A percentile compares a stretch with the other conserved stretches of the same genome.
These are phyloP conservation scores for Scatophagus argus DNA, from an alignment of 2,113 vertebrate species.

Conservation along the genomic window DNA sequence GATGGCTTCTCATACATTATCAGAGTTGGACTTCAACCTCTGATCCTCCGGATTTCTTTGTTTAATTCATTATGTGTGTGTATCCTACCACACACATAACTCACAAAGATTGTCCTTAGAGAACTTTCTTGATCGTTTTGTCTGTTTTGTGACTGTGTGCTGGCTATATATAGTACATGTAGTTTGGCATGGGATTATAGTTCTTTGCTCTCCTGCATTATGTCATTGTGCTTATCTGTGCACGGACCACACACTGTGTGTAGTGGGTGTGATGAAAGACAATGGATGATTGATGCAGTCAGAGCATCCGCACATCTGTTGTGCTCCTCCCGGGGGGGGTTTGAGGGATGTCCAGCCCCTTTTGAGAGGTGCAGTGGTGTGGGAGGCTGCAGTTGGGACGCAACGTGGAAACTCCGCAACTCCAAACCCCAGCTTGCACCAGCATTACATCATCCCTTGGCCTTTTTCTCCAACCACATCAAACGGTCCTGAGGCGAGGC, in stretches of 20 bases:
- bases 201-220: conserved; percentile 47
- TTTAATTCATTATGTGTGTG: conserved; percentile 3
- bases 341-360: conserved; percentile 70
- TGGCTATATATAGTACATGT: conserved; percentile 9
- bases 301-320: conserved; percentile 77
- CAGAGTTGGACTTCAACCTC: neutral
- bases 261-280: conserved; percentile 66
- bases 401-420: conserved; percentile 60
- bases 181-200: conserved; percentile 32
- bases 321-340: conserved; percentile 65
- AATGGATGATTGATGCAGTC: conserved; percentile 73
- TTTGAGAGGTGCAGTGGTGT: conserved; percentile 65
- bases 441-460: conserved; percentile 75
- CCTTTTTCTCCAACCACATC: conserved; percentile 71
- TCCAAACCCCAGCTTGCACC: conserved; percentile 67
- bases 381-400: conserved; percentile 69
- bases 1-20: neutral
- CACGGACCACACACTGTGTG: conserved; percentile 70
- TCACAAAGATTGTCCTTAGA: neutral
- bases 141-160: conserved; percentile 24
- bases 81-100: neutral
- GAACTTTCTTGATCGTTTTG: neutral
- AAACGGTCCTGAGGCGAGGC: conserved; percentile 58
- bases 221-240: conserved; percentile 61
- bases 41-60: neutral